Base-by-base conservation (phyloP, 2,113 vertebrate species). In the Dipodomys merriami region DNA sequence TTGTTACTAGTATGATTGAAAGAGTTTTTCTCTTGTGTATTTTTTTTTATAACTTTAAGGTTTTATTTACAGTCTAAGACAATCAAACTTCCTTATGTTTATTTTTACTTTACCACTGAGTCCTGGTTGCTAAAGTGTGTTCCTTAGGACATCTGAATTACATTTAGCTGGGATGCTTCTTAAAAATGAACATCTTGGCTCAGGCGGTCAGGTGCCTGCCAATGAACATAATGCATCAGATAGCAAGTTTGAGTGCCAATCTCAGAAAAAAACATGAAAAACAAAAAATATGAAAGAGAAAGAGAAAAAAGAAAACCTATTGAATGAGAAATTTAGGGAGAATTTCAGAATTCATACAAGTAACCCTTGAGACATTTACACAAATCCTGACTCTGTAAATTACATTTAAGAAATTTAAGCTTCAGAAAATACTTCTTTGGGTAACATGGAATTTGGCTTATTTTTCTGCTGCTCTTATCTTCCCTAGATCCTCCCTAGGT, bases 101-200 rank as follows among this genome's bases (percentile, higher is more conserved):
- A 67, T 73, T 88, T 92, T 91, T 94, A 71, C 57, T 92, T 57
- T 30, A 30, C 72, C 90, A 64, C 53, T 76, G 16, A 72, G 3
- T 81, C 57, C 15, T 92, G n/a, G 22, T 86, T 72, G 73, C 53
- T 53, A 89, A 90, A 80, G n/a, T 6, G 73, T 69, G 11, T 44
- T 29, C 71, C n/a, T 87, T 87, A 84, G 4, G 60, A 44, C 8
- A 89, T 90, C 65, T 86, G 46, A 90, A 79, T 95, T 95, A 33
- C 25, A 49, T 78, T 78, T 10, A 68, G 8, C 7, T 49, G 15
- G 15, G n/a, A 12, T 86, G 25, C 46, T 86, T 82, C 30, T 74
- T 88, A 64, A 77, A 57, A 57, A 57, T 57, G 15, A 57, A 16
- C 12, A 57, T 49, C 49, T 49, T 49, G 53, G 13, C 53, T 57